Conservation (phyloP, 2,113 vertebrate species). For the Odontophorus gujanensis region DNA sequence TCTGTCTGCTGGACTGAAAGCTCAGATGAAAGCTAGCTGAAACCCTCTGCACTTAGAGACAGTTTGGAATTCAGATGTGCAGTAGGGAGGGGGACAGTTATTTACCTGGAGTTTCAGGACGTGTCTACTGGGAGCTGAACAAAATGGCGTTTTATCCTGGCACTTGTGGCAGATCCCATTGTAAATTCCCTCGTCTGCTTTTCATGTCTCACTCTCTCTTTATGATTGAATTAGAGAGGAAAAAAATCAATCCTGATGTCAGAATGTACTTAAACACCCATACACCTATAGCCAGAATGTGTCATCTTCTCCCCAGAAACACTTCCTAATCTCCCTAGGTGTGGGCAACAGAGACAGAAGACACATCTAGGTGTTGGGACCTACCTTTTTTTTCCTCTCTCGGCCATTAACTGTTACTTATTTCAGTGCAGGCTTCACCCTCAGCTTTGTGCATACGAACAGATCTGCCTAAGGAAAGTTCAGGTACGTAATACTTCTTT, state of each 20-base stretch:
- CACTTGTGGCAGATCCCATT: neutral
- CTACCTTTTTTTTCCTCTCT: neutral
- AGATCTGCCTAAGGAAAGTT: neutral
- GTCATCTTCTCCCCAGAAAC: neutral
- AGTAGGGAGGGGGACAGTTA: neutral
- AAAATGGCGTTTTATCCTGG: neutral
- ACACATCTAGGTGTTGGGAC: neutral
- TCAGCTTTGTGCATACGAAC: neutral
- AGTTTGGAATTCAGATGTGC: neutral
- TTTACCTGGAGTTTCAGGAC: neutral
- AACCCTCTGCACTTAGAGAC: neutral
- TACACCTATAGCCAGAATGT: neutral
- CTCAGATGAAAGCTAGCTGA: neutral
- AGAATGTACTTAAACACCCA: neutral
- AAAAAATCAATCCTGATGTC: neutral
- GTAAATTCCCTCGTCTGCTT: neutral
- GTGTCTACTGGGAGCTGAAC: neutral
- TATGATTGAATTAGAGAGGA: neutral
- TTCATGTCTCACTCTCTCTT: neutral
- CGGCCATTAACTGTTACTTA: neutral
- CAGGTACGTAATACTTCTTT: neutral
- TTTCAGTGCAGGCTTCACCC: neutral
- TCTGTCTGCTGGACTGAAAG: neutral
- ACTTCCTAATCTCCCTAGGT: neutral
- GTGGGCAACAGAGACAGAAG: rapidly evolving